phyloP scores from a whole-genome alignment of 1,140 invertebrate species.

The Coptotermes formosanus region DNA sequence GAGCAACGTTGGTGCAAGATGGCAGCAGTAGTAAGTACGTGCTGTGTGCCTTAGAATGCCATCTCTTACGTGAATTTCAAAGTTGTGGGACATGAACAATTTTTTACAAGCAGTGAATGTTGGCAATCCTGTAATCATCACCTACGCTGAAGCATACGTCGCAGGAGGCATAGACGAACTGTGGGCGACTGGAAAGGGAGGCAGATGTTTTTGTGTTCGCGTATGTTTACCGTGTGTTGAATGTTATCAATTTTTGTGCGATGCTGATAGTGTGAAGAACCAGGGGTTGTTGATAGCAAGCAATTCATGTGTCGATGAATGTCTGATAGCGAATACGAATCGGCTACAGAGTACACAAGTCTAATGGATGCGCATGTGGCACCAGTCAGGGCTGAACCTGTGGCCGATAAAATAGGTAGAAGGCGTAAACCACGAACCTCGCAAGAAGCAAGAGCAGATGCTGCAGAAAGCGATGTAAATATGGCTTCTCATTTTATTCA shows the following conservation, averaged over 20 bases:
- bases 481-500: background rate
- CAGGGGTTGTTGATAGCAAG: background rate
- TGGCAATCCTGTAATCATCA: too few relatives aligned
- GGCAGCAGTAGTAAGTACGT: too few relatives aligned
- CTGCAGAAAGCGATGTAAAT: background rate
- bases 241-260: background rate
- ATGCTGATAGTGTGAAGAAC: background rate
- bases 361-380: conserved; percentile 35
- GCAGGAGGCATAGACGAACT: too few relatives aligned
- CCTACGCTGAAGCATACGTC: too few relatives aligned
- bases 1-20: too few relatives aligned
- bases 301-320: conserved; percentile 25
- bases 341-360: conserved; percentile 34
- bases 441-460: background rate
- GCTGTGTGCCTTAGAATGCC: too few relatives aligned
- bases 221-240: too few relatives aligned
- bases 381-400: conserved; percentile 21
- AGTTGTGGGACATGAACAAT: too few relatives aligned
- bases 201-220: too few relatives aligned
- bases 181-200: too few relatives aligned
- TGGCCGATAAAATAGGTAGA: conserved; percentile 5
- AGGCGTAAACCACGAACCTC: conserved; percentile 22
- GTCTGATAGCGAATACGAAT: conserved; percentile 35
- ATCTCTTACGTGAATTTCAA: too few relatives aligned
- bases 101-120: too few relatives aligned